Evolutionary conservation across 2,797 vertebrate genomes (phyloP).

Genomic region (Rhabdophis nuchalis): DNA sequence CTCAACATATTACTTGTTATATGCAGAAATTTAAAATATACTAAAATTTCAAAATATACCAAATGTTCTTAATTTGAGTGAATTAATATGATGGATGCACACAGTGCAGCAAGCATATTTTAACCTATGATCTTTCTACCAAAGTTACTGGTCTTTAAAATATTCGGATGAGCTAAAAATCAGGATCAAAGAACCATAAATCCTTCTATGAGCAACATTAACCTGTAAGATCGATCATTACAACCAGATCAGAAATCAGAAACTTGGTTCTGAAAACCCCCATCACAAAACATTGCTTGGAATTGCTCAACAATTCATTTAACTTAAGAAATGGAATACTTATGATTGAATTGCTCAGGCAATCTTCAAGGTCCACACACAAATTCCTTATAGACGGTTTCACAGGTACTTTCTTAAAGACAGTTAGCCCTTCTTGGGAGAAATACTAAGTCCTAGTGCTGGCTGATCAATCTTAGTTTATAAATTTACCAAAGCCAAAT

Average conservation of each 20-base stretch:
- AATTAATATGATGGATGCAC: not conserved
- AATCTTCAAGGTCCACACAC: not conserved
- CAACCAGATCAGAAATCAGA: not conserved
- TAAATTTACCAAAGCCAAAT: not conserved
- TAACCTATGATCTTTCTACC: not conserved
- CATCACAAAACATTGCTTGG: not conserved
- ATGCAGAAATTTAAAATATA: not conserved
- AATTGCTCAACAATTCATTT: not conserved
- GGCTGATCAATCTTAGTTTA: not conserved
- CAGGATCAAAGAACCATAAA: not conserved
- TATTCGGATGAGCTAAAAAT: not conserved
- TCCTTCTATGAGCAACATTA: not conserved
- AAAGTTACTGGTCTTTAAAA: not conserved
- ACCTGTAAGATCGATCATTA: not conserved
- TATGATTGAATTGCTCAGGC: not conserved
- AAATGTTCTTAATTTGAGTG: not conserved
- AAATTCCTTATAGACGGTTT: not conserved
- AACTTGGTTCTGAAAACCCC: not conserved
- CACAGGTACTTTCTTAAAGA: not conserved
- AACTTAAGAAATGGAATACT: not conserved
- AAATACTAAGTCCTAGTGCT: not conserved
- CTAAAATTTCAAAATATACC: not conserved
- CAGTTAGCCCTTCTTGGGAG: not conserved
- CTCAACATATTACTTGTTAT: not conserved
- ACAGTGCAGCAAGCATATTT: not conserved